A percentile compares a stretch with the other conserved stretches of the same genome.
phyloP scores from a whole-genome alignment of 2,113 vertebrate species.

The Chaenocephalus aceratus region DNA sequence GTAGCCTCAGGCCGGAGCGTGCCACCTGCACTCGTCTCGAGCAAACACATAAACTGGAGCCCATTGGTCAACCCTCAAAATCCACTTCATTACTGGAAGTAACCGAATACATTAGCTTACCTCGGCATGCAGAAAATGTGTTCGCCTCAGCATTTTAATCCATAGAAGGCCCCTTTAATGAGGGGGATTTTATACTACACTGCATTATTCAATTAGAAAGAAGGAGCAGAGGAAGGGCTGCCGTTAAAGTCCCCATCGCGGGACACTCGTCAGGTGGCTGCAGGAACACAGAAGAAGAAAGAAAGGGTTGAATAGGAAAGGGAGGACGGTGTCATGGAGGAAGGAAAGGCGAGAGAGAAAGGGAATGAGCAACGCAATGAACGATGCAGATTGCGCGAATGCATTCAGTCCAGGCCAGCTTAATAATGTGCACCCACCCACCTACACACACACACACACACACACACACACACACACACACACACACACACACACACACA shows the following conservation, averaged over 20 bases:
- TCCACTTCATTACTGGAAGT: slow-evolving; percentile 71
- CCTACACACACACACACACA: too few species aligned
- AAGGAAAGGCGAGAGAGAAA: not conserved
- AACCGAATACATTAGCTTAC: slow-evolving; percentile 69
- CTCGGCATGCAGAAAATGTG: slow-evolving; percentile 71
- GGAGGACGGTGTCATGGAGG: not conserved
- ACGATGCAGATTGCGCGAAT: slow-evolving; percentile 31
- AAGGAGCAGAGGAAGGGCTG: slow-evolving; percentile 44
- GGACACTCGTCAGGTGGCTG: slow-evolving; percentile 54
- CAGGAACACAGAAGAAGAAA: slow-evolving; percentile 39
- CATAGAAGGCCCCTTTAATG: slow-evolving; percentile 73
- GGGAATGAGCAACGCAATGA: slow-evolving; percentile 31
- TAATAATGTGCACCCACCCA: slow-evolving; percentile 51
- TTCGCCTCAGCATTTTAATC: slow-evolving; percentile 76
- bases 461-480: too few species aligned
- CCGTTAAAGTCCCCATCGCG: slow-evolving; percentile 35
- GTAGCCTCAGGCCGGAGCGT: slow-evolving; percentile 8
- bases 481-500: too few species aligned
- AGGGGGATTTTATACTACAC: slow-evolving; percentile 65
- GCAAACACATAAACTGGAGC: slow-evolving; percentile 57
- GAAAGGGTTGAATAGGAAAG: not conserved
- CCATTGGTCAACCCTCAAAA: slow-evolving; percentile 57
- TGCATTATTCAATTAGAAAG: slow-evolving; percentile 78
- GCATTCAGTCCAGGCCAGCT: slow-evolving; percentile 40
- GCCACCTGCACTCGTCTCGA: slow-evolving; percentile 8